Conservation (phyloP, 2,113 vertebrate species). For the Pantherophis guttatus region DNA sequence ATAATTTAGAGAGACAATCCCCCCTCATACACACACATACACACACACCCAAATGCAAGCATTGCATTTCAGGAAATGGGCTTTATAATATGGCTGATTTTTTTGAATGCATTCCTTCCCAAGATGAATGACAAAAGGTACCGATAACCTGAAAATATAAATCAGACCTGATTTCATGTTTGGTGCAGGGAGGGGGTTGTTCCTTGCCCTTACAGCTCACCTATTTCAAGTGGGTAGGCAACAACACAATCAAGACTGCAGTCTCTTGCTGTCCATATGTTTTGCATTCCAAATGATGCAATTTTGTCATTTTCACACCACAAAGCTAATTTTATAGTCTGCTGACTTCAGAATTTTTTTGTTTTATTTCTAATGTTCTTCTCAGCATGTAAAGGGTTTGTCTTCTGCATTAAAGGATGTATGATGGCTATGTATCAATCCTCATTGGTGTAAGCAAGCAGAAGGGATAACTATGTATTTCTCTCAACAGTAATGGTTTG, state of each 20-base stretch:
- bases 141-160: neutral
- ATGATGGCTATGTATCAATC: neutral
- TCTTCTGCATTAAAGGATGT: neutral
- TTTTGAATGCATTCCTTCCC: neutral
- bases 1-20: neutral
- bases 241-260: neutral
- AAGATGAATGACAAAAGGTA: neutral
- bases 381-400: slow-evolving; percentile 53
- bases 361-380: slow-evolving; percentile 47
- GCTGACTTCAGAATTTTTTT: slow-evolving; percentile 43
- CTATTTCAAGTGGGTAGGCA: rapidly evolving
- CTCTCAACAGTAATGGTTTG: slow-evolving; percentile 18
- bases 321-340: slow-evolving; percentile 67
- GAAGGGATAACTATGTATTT: slow-evolving; percentile 15
- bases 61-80: neutral
- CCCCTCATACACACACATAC: neutral
- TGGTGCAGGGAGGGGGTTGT: neutral
- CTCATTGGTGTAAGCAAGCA: rapidly evolving
- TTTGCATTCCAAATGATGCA: slow-evolving; percentile 53
- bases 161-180: neutral
- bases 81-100: neutral
- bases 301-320: slow-evolving; percentile 51
- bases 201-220: rapidly evolving
- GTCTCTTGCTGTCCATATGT: neutral
- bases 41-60: neutral